Base-by-base conservation (phyloP, 37 sponge, comb jelly and placozoan genomes). In the Halisarca cf. caerulea region DNA sequence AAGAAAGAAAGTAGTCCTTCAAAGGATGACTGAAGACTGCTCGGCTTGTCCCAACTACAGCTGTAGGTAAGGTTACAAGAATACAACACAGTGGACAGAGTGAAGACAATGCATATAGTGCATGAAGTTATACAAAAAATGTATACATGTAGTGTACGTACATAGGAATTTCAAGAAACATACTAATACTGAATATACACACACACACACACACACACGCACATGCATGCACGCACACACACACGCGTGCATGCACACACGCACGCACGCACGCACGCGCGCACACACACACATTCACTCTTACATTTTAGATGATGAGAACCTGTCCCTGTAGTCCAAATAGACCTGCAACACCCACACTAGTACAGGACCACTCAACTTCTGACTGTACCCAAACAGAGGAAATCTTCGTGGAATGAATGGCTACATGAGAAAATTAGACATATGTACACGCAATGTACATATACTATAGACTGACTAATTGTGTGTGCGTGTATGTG, bases 171-270 rank as follows among this genome's bases (percentile, higher is more conserved):
- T n/a, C n/a, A n/a, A 62, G 28, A 47, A 62, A 32, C n/a, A 78
- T 3, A 25, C 79, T 23, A 37, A 6, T 2, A 4, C 24, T 34
- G 42, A 23, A 78, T 0, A 2, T 40, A 27, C 42, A 78, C 80
- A 41, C 80, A 53, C 80, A 42, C 24, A 41, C 53, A 9, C 32
- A 28, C 42, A 38, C 42, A 41, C 53, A 78, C 53, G 23, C 5
- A 5, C 4, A 78, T n/a, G 39, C 80, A 40, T 47, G 40, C 53
- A 30, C 80, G 40, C 80, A 78, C 80, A 78, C 80, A 36, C 51
- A 78, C 51, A 78, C 45, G 3, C 80, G 20, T 47, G 40, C 80
- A 78, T 6, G 30, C 80, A 78, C 80, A 78, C 53, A 78, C 80
- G 40, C 80, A 78, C 47, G 30, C 80, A 78, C 80, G 40, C 53